Base-by-base conservation (phyloP, 2,113 vertebrate species). In the Trogon melanurus region DNA sequence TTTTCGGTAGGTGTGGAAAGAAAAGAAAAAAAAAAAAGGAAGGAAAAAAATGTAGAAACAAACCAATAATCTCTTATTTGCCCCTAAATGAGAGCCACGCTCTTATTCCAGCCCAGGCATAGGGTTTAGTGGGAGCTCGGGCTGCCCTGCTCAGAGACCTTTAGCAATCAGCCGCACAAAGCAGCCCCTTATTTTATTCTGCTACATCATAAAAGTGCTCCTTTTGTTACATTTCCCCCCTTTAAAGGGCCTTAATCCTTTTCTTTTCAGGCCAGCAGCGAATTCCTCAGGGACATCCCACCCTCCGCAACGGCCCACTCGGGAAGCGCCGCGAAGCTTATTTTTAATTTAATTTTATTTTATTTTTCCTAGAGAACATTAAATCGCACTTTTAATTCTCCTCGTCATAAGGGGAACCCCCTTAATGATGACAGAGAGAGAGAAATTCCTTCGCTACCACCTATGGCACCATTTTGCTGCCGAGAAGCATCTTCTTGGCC, bases 211-310 rank as follows among this genome's bases (percentile, higher is more conserved):
- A 99, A 99, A 99, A 99, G 98, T 99, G 98, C 97, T 98, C 97
- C 98, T 99, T 99, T 99, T 99, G 99, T 99, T 99, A 98, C 98
- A 99, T 99, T 99, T 98, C 98, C 97, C 99, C 99, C 98, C 97
- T 98, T 98, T 98, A 99, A 99, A 99, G 91, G 95, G 98, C 97
- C 98, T 98, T 99, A 99, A 99, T 99, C 99, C 98, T 95, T 98
- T 98, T 98, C 98, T 99, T 99, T 99, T 99, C 98, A 99, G 98
- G 92, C 96, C 20, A 79, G 98, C 98, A 96, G 98, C 97, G 98
- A 98, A 99, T 99, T 99, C 99, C 98, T 98, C 97, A 97, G 98
- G 98, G 99, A 98, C 98, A 98, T 98, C 98, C 98, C 98, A 98
- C 98, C 99, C 97, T 72, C 98, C 98, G 95, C 98, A 98, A 97